Base-by-base conservation (phyloP, 2,888 invertebrate species). In the Crematogaster levior region DNA sequence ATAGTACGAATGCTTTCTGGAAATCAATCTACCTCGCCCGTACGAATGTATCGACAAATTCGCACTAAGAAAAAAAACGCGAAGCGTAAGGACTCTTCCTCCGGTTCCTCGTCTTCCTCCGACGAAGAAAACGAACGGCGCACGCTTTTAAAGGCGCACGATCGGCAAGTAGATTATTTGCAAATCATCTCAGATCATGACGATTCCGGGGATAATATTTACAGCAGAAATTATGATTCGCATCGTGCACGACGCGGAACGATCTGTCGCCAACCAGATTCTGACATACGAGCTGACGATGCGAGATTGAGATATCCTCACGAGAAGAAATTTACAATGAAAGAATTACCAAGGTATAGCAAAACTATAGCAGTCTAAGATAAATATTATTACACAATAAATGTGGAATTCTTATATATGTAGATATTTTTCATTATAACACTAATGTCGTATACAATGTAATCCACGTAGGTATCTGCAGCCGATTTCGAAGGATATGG, bases 161-260 rank as follows among this genome's bases (percentile, higher is more conserved):
- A 82, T 40, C 77, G 68, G 68, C 77, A 56, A 66, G 77, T 77
- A 66, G 66, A 77, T 56, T 24, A 56, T 66, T 77, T 77, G 21
- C 77, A 34, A 66, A 77, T 77, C 27, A 37, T 34, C 12, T 24
- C 34, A 15, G 48, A 63, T 34, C 82, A 68, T 18, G 85, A 87
- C 21, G 81, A 87, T 51, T 80, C 70, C 5, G 86, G 85, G 3
- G 86, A 86, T 70, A 86, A 88, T 65, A 84, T 88, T 53, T 88
- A 88, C 79, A 85, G 85, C 34, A 88, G 88, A 60, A 88, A 79
- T 56, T 87, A 90, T 68, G 89, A 91, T 68, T 89, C 88, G 30
- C 86, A 87, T 79, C 83, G 84, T 48, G 81, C 24, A 87, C 61
- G 77, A 70, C 73, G 24, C 24, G 58, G 40, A 10, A 34, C 46